Evolutionary conservation across 2,888 invertebrate species (phyloP).

Genomic region (Pyrrhosoma nymphula): DNA sequence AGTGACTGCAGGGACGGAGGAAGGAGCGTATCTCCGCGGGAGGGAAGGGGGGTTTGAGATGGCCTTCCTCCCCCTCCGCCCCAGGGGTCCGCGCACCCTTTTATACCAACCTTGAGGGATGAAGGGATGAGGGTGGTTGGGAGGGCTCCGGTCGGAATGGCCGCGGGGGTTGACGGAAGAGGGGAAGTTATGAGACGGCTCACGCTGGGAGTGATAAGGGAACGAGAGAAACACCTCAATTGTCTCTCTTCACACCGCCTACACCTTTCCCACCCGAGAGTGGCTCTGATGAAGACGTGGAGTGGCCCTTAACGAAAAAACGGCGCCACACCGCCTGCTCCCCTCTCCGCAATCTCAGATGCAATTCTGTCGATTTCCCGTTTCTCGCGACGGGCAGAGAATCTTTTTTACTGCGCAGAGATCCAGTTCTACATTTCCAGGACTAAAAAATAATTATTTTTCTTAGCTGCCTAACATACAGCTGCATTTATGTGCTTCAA

Average conservation of each 20-base stretch:
- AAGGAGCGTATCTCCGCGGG: neutral
- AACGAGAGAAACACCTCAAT: neutral
- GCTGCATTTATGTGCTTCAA: too few relatives aligned
- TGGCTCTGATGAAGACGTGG: conserved; percentile 24
- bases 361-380: neutral
- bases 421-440: too few relatives aligned
- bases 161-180: neutral
- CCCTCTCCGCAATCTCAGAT: neutral
- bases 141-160: too few relatives aligned
- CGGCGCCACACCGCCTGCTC: neutral
- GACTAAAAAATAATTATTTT: too few relatives aligned
- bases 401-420: too few relatives aligned
- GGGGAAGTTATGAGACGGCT: neutral
- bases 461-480: too few relatives aligned
- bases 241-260: neutral
- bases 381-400: too few relatives aligned
- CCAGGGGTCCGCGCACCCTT: neutral
- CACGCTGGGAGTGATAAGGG: neutral
- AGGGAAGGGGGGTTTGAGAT: neutral
- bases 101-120: neutral
- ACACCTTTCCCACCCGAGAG: neutral
- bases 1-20: neutral
- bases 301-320: neutral
- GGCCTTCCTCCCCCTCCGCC: neutral
- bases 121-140: neutral